A percentile compares a stretch with the other conserved stretches of the same genome.
phyloP scores from a whole-genome alignment of 2,888 invertebrate species.

The Eugnorisma glareosa region DNA sequence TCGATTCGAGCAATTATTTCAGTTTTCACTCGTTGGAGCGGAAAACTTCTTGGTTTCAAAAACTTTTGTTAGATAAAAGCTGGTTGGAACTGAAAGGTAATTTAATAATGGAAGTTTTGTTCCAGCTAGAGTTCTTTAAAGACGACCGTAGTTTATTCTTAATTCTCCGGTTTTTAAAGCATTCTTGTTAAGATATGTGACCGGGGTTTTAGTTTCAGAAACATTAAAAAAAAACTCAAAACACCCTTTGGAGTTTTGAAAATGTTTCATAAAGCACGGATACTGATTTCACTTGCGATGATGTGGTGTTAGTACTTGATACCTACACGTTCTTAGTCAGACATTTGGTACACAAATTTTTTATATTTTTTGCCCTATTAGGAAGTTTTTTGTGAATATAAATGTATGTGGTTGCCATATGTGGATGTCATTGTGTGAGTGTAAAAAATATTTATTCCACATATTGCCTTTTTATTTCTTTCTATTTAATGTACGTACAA shows the following conservation, averaged over 20 bases:
- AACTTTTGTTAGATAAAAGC: conserved; percentile 69
- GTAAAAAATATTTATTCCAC: neutral
- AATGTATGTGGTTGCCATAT: no score
- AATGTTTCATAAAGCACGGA: neutral
- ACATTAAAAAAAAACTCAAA: neutral
- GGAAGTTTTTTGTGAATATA: neutral
- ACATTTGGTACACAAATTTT: neutral
- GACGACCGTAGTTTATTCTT: neutral
- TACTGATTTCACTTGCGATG: neutral
- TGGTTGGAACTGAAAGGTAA: conserved; percentile 54
- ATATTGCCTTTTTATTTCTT: neutral
- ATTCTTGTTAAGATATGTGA: neutral
- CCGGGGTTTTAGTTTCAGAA: no score
- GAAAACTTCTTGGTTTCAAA: conserved; percentile 77
- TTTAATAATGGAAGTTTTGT: conserved; percentile 56
- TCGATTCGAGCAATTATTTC: conserved; percentile 79
- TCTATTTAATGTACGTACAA: neutral
- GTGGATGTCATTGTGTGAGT: no score
- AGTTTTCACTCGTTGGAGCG: conserved; percentile 79
- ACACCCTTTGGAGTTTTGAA: neutral
- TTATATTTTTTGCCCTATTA: neutral
- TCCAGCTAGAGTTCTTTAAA: conserved; percentile 14
- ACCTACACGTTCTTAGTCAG: neutral
- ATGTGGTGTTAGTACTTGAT: neutral
- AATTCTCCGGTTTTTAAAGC: neutral